Evolutionary conservation across 2,797 vertebrate species (phyloP), one percentile per base, ranked within the genome.

Genomic region (Danio jaintianensis): DNA sequence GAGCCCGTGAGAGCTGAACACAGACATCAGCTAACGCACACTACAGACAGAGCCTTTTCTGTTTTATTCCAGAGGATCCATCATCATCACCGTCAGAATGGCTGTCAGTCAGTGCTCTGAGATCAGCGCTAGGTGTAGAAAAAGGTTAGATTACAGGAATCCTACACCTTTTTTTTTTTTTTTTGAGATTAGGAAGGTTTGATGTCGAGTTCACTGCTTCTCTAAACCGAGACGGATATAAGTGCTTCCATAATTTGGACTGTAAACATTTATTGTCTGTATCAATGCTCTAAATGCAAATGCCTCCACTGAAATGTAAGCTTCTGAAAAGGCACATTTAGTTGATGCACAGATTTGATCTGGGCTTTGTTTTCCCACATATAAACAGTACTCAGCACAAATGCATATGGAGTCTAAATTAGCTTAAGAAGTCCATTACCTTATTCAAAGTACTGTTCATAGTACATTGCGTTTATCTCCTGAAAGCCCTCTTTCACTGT

Each of bases 141-240:
- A 62, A 70, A 89, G 88, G 87, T 86, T 89, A 84, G 88, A 88
- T 92, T 89, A 86, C 85, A 83, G 81, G 79, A 62, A 79, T 87
- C 85, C 61, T 78, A 52, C 72, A 40, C 68, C 62, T 80, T 50
- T 18, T 16, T 58, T 64, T 55, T 11, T 50, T 29, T 16, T 71
- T 64, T 55, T 15, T 38, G 29, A 62, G 50, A 82, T 56, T 70
- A 53, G 36, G 75, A 75, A 70, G 52, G 10, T 52, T 75, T 59
- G 15, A 45, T 79, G 56, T 79, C 70, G n/a, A 48, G 10, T 73
- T 61, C 45, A 7, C 18, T 47, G 45, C n/a, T 42, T 71, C 47
- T 13, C n/a, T 56, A 56, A 50, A 61, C 53, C 50, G 9, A 42
- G 13, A 61, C 4, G 47, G 36, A n/a, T 73, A 47, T 61, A 73